These are phyloP conservation scores for Cephalopterus ornatus DNA, from an alignment of 2,113 vertebrate species.

Conservation along the genomic window DNA sequence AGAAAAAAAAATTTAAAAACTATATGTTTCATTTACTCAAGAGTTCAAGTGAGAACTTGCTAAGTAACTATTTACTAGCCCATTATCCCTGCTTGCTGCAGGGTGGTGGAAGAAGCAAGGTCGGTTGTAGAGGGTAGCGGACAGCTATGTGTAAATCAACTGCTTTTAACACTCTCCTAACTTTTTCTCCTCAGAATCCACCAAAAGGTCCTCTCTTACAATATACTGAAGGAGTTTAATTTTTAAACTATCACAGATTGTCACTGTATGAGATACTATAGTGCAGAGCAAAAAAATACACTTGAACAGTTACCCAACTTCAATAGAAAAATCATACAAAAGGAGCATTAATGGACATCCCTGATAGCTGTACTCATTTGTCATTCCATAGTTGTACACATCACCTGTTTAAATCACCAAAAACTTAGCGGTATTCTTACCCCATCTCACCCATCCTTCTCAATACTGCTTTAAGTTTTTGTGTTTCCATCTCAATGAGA, in stretches of 20 bases:
- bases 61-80: not conserved
- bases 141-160: not conserved
- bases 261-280: not conserved
- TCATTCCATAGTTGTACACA: not conserved
- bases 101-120: not conserved
- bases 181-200: not conserved
- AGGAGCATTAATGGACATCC: not conserved
- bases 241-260: not conserved
- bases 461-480: not conserved
- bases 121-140: not conserved
- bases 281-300: not conserved
- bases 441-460: not conserved
- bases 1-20: not conserved
- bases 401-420: not conserved
- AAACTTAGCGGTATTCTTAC: not conserved
- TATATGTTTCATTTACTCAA: accelerated
- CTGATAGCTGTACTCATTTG: not conserved
- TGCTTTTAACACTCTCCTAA: not conserved
- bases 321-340: not conserved
- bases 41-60: not conserved
- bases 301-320: not conserved
- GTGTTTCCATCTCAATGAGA: not conserved
- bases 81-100: not conserved
- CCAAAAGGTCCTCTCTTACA: not conserved
- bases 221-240: not conserved